Conservation (phyloP, 2,113 vertebrate genomes). For the Propithecus coquereli region DNA sequence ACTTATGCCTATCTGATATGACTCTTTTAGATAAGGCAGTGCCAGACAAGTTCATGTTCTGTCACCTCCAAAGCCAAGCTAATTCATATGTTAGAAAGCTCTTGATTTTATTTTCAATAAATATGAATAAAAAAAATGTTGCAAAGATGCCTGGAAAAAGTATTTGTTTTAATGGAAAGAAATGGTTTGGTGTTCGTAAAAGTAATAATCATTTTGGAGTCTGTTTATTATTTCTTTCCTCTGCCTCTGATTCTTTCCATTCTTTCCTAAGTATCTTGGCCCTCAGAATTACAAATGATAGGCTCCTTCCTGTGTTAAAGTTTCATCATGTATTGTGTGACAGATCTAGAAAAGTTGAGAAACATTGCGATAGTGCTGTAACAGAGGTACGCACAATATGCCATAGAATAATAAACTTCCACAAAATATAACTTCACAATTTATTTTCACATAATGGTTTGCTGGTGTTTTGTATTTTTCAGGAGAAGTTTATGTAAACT, state of each 20-base stretch:
- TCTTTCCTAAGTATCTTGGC: neutral
- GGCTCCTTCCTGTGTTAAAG: neutral
- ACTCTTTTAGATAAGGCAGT: constrained; percentile 35
- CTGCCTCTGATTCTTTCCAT: neutral
- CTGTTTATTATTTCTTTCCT: constrained; percentile 15
- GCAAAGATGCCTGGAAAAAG: neutral
- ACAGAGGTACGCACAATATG: neutral
- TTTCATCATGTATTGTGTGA: neutral
- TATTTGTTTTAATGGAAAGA: neutral
- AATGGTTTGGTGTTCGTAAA: neutral
- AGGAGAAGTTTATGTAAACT: neutral
- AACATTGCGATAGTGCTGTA: accelerated
- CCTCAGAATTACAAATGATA: neutral
- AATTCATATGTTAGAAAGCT: neutral
- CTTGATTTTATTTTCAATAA: constrained; percentile 2
- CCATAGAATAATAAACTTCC: neutral
- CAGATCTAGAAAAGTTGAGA: neutral
- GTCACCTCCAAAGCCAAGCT: neutral
- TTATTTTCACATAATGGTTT: neutral
- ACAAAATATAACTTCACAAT: neutral
- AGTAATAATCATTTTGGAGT: neutral
- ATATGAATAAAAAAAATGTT: neutral
- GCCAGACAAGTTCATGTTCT: constrained; percentile 31
- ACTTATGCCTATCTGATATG: constrained; percentile 44
- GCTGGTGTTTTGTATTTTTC: neutral